Evolutionary conservation across 2,888 invertebrate species (phyloP).

Genomic region (Drosophila pseudotalamancana): DNA sequence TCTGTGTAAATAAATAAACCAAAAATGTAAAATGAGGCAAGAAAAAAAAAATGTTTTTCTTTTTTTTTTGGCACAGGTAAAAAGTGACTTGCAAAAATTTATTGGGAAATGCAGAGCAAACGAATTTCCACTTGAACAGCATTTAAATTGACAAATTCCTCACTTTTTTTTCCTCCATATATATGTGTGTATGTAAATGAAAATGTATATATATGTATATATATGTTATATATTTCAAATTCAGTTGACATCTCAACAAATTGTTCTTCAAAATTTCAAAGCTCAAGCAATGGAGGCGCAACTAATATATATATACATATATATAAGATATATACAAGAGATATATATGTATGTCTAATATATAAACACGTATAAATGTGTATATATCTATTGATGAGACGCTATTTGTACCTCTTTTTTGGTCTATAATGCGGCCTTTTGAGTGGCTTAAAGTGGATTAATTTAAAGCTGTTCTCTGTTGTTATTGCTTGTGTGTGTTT

Average conservation of each 20-base stretch:
- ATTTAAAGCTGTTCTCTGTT: slow-evolving; percentile 62
- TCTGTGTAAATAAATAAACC: neutral
- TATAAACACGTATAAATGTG: neutral
- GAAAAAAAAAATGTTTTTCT: no score
- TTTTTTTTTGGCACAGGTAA: neutral
- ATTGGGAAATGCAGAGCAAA: neutral
- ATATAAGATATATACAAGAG: neutral
- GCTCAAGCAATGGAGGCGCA: no score
- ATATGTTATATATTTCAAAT: neutral
- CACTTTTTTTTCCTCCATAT: slow-evolving; percentile 2
- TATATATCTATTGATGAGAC: neutral
- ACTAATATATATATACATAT: neutral
- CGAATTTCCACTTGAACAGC: neutral
- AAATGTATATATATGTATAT: neutral
- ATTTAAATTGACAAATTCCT: neutral
- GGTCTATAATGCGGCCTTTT: slow-evolving; percentile 34
- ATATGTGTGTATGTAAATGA: no score
- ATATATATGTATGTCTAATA: neutral
- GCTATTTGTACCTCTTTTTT: slow-evolving; percentile 9
- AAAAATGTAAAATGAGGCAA: neutral
- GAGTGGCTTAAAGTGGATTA: slow-evolving; percentile 77
- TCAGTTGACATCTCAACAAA: no score
- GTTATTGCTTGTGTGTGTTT: slow-evolving; percentile 25
- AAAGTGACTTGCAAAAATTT: neutral
- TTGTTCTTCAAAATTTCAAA: no score